These are phyloP conservation scores for Scolopax bukidnonensis DNA, from an alignment of 2,797 vertebrate species.

Conservation along the genomic window DNA sequence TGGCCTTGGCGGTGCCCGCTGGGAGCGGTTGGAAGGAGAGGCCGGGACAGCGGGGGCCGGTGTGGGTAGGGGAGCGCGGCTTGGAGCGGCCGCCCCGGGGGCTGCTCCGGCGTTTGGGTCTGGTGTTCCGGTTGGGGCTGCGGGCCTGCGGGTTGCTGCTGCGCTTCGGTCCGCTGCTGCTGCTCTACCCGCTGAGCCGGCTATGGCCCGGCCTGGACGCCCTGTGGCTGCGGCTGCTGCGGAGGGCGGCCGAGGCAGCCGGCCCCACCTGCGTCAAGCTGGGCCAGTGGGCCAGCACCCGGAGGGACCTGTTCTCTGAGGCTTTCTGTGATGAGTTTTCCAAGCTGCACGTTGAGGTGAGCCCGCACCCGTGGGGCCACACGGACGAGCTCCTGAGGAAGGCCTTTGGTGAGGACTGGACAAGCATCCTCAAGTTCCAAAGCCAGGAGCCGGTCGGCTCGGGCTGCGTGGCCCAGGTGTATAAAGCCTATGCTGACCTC, in stretches of 20 bases:
- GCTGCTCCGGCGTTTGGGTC: slow-evolving; percentile 53
- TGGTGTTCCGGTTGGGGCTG: slow-evolving; percentile 78
- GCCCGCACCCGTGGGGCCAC: slow-evolving; percentile 89
- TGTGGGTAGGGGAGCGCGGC: not conserved
- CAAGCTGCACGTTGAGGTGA: slow-evolving; percentile 86
- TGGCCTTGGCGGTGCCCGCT: slow-evolving; percentile 1
- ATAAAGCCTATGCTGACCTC: slow-evolving; percentile 85
- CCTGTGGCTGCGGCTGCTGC: slow-evolving; percentile 85
- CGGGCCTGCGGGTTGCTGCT: slow-evolving; percentile 84
- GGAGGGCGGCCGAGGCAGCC: slow-evolving; percentile 88
- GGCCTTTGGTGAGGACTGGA: slow-evolving; percentile 90
- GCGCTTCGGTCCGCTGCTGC: slow-evolving; percentile 88
- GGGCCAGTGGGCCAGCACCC: slow-evolving; percentile 96
- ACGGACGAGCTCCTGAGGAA: slow-evolving; percentile 83
- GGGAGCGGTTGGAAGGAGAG: not conserved
- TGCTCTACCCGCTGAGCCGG: slow-evolving; percentile 84
- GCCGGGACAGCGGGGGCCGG: not conserved
- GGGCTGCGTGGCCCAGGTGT: slow-evolving; percentile 94
- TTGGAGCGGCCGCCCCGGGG: not conserved
- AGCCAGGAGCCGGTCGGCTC: slow-evolving; percentile 90
- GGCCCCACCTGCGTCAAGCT: slow-evolving; percentile 93
- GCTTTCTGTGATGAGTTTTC: slow-evolving; percentile 90
- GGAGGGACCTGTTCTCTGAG: slow-evolving; percentile 89
- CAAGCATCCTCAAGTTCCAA: slow-evolving; percentile 80
- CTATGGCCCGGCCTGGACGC: slow-evolving; percentile 75